Conservation (phyloP, 2,888 invertebrate genomes). For the Parnassius orleans region DNA sequence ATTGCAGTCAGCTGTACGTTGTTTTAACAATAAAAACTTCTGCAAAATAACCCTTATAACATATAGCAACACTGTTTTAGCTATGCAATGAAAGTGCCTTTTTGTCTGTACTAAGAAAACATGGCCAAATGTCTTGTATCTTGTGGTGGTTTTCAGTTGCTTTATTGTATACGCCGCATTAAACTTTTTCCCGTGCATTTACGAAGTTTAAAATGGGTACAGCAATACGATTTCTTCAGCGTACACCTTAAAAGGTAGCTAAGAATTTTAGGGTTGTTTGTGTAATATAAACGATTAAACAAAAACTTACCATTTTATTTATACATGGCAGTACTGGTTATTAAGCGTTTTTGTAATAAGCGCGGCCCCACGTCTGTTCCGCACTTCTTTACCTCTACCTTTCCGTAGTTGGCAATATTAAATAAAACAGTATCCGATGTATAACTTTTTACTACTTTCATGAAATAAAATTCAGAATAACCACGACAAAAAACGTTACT, state of each 20-base stretch:
- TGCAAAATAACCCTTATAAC: background rate
- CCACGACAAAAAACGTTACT: background rate
- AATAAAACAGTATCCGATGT: slow-evolving; percentile 8
- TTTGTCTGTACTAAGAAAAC: slow-evolving; percentile 17
- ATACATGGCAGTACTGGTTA: slow-evolving; percentile 21
- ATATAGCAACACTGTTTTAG: slow-evolving; percentile 6
- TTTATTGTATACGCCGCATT: slow-evolving; percentile 27
- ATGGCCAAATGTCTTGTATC: slow-evolving; percentile 23
- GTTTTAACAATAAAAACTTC: no score
- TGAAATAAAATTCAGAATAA: background rate
- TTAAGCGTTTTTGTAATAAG: slow-evolving; percentile 19
- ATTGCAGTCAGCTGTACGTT: no score
- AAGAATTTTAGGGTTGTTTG: slow-evolving; percentile 26
- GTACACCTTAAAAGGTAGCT: slow-evolving; percentile 22
- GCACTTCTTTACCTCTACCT: slow-evolving; percentile 22
- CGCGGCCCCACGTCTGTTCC: slow-evolving; percentile 18
- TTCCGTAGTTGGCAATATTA: slow-evolving; percentile 13
- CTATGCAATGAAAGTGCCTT: slow-evolving; percentile 10
- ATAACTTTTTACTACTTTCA: slow-evolving; percentile 6
- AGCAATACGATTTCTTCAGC: slow-evolving; percentile 18
- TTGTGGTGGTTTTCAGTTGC: slow-evolving; percentile 19
- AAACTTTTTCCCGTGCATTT: slow-evolving; percentile 26
- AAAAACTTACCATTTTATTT: slow-evolving; percentile 20
- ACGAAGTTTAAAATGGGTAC: slow-evolving; percentile 24
- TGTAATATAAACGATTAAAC: slow-evolving; percentile 25